A percentile compares a stretch with the other conserved stretches of the same genome.
Conservation (phyloP, 2,113 vertebrate genomes). For the Thamnophis sirtalis region DNA sequence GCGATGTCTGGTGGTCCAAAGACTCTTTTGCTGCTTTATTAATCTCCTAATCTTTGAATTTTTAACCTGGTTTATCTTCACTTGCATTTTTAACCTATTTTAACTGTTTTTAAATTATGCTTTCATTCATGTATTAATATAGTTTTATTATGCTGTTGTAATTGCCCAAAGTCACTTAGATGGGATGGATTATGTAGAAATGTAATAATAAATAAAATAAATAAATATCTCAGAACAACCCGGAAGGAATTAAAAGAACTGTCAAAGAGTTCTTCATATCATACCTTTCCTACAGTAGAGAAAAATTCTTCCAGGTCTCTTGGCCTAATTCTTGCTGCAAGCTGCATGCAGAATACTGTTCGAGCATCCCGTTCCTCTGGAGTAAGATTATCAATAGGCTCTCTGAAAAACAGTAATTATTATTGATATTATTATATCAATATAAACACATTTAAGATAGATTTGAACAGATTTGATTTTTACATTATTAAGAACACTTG, state of each 20-base stretch:
- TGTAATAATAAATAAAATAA: neutral
- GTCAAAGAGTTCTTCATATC: neutral
- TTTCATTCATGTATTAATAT: neutral
- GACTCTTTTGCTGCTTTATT: neutral
- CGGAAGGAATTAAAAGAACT: neutral
- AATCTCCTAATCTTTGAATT: neutral
- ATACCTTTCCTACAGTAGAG: slow-evolving; percentile 94
- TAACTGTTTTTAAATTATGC: neutral
- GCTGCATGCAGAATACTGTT: slow-evolving; percentile 96
- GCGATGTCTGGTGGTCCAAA: neutral
- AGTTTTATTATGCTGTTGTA: neutral
- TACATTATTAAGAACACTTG: neutral
- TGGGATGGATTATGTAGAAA: neutral
- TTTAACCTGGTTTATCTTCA: neutral
- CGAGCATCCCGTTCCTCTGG: slow-evolving; percentile 94
- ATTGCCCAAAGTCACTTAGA: neutral
- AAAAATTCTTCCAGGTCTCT: slow-evolving; percentile 97
- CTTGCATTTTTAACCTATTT: neutral
- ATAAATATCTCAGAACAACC: neutral
- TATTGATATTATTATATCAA: slow-evolving; percentile 6
- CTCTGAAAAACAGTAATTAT: slow-evolving; percentile 62
- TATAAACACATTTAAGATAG: neutral
- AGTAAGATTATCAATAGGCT: slow-evolving; percentile 90
- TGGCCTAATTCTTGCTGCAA: slow-evolving; percentile 93
- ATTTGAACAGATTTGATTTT: neutral